These are phyloP conservation scores for Casuarius casuarius DNA, from an alignment of 2,113 vertebrate species.

Conservation along the genomic window DNA sequence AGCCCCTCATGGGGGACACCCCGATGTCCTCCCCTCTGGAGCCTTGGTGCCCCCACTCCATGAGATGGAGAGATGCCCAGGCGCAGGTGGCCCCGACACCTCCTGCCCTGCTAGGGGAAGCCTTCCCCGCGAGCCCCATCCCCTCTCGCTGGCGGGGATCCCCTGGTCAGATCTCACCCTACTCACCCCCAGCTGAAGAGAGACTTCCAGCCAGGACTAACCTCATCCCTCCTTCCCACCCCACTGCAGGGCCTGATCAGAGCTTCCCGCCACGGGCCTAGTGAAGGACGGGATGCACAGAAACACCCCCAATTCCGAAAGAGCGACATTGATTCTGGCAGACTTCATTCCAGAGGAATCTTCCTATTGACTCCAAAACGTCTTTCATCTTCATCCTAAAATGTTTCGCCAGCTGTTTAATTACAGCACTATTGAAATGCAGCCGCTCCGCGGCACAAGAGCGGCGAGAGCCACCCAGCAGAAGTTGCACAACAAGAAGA, in stretches of 20 bases:
- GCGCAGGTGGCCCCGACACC: background rate
- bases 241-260: background rate
- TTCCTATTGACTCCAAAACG: accelerated
- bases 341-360: background rate
- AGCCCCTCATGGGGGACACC: background rate
- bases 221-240: too few species aligned
- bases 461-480: too few species aligned
- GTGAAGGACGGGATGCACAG: background rate
- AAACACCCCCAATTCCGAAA: background rate
- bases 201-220: background rate
- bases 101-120: too few species aligned
- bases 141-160: background rate
- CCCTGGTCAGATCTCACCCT: background rate
- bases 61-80: background rate
- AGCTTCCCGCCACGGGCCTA: background rate
- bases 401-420: background rate
- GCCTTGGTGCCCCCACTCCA: background rate
- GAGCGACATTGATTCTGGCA: background rate
- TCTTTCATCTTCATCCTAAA: background rate
- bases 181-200: background rate
- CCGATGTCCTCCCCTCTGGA: background rate
- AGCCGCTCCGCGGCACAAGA: accelerated
- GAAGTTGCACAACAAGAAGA: accelerated
- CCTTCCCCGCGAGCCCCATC: background rate
- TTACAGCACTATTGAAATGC: background rate